Base-by-base conservation (phyloP, 1,140 invertebrate species). In the Agrilus planipennis region DNA sequence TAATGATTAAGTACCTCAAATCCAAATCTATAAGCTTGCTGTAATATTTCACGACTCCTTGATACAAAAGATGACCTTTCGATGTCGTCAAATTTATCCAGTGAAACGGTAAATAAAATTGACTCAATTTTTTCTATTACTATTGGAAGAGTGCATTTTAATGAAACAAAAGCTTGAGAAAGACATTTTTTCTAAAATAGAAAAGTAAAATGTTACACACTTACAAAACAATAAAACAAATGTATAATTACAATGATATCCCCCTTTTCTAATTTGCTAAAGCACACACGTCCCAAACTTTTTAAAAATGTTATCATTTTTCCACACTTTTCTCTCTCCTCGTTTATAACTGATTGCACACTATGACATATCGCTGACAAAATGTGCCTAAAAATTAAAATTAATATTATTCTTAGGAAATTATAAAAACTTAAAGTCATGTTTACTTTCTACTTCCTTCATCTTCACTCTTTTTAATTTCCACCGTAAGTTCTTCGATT, bases 1-100 rank as follows among this genome's bases (percentile, higher is more conserved):
- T n/a, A n/a, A n/a, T n/a, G n/a, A n/a, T n/a, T n/a, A 53, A 42
- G 57, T 59, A 81, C 77, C 67, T 89, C 88, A 63, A 92, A 93
- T 2, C 83, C 86, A 64, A 89, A 86, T 59, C 82, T 83, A 61
- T 81, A 92, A 35, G 82, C 81, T 55, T 89, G 85, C 60, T 89
- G 78, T 27, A 92, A 64, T 21, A 90, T 81, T 57, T 91, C 87
- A 1, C 84, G 65, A 7, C 80, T 77, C 27, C 84, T 63, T 1
- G 74, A 75, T 12, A 61, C 60, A n/a, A 77, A 44, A 34, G 68
- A 56, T 38, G 48, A 49, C 54, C 54, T 46, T 48, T 70, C 63
- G 2, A 27, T 42, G 17, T 69, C 66, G 39, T 80, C 76, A 37
- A 62, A 61, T 39, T 74, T 69, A 34, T 76, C 75, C 41, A 72